Evolutionary conservation across 2,797 vertebrate species (phyloP).

Genomic region (Manis javanica): DNA sequence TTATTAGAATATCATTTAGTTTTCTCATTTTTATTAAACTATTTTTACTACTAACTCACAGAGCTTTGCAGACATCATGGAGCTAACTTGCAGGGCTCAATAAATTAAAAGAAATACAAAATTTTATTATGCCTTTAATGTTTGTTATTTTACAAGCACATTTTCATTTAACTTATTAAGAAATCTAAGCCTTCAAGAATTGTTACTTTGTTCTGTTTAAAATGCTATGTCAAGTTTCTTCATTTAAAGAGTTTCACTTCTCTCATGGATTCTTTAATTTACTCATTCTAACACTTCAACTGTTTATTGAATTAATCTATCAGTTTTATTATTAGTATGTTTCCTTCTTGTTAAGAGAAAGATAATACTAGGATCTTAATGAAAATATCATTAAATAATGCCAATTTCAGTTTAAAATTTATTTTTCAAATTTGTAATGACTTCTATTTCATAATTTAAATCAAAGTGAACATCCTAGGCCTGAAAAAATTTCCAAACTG

Average conservation of each 20-base stretch:
- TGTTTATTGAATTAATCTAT: not conserved
- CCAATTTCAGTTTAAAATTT: constrained; percentile 8
- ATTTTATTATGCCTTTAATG: not conserved
- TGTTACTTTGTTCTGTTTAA: not conserved
- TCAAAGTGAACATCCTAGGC: not conserved
- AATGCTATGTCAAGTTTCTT: not conserved
- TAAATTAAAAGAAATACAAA: not conserved
- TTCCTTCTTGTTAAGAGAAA: not conserved
- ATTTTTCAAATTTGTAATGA: not conserved
- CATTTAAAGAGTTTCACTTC: not conserved
- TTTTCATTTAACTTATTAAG: not conserved
- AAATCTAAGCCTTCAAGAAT: not conserved
- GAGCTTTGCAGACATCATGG: not conserved
- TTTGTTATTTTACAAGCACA: not conserved
- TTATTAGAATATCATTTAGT: not conserved
- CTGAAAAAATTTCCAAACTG: not conserved
- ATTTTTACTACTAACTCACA: not conserved
- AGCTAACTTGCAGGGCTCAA: not conserved
- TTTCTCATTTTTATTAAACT: not conserved
- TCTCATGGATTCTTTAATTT: constrained; percentile 18
- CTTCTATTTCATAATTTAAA: not conserved
- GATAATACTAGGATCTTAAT: not conserved
- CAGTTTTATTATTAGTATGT: not conserved
- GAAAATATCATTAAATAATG: not conserved
- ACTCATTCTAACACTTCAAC: not conserved